phyloP scores from a whole-genome alignment of 1,140 invertebrate species.

The Gonioctena quinquepunctata region DNA sequence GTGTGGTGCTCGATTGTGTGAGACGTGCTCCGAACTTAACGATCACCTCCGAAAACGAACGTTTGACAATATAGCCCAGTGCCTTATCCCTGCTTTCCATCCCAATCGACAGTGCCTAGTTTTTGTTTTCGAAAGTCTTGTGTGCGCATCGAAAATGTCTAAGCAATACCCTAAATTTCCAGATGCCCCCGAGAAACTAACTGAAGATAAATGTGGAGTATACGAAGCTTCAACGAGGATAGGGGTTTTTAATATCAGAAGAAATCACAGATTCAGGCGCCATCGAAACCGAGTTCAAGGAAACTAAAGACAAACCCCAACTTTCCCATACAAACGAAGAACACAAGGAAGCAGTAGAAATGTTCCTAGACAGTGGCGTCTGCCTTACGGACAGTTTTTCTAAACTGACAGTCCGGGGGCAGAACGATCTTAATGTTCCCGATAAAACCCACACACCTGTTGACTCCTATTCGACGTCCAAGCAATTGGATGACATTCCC shows the following conservation, averaged over 20 bases:
- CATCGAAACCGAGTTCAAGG: not conserved
- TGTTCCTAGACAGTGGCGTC: constrained; percentile 46
- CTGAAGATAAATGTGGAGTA: constrained; percentile 36
- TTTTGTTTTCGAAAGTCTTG: too few species aligned
- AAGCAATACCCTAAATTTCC: not conserved
- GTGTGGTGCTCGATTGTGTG: not conserved
- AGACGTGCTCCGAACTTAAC: not conserved
- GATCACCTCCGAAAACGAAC: not conserved
- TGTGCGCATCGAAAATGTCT: not conserved
- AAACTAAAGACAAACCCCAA: not conserved
- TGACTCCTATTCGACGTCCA: too few species aligned
- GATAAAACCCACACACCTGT: constrained; percentile 37
- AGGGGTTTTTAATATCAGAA: constrained; percentile 60
- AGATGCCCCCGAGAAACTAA: constrained; percentile 32
- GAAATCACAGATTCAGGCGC: not conserved
- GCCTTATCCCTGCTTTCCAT: not conserved
- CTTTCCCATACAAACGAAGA: constrained; percentile 12
- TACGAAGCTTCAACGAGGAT: constrained; percentile 48
- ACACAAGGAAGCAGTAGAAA: constrained; percentile 37
- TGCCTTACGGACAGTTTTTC: constrained; percentile 61
- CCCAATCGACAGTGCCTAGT: not conserved
- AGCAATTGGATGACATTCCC: constrained; percentile 43
- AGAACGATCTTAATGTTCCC: constrained; percentile 46
- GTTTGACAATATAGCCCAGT: not conserved
- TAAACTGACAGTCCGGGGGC: constrained; percentile 57